These are phyloP conservation scores for Triplophysa dalaica DNA, from an alignment of 2,113 vertebrate genomes.

Conservation along the genomic window DNA sequence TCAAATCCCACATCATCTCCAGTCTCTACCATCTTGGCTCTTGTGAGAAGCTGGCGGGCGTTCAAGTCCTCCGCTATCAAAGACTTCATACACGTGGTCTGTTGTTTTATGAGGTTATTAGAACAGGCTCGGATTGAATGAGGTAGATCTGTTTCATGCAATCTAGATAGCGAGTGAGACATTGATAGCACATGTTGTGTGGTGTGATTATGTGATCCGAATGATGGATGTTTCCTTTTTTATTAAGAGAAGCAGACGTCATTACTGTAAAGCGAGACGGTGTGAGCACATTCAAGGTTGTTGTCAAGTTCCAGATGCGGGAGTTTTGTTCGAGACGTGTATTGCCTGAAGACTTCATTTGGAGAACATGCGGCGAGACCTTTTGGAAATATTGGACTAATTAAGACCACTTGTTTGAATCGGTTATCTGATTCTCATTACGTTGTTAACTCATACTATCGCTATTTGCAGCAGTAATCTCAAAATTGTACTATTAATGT, in stretches of 20 bases:
- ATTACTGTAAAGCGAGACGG: background rate
- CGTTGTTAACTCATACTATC: too few relatives aligned
- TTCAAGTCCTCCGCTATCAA: conserved; percentile 32
- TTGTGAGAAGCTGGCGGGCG: background rate
- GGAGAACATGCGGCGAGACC: too few relatives aligned
- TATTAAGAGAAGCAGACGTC: background rate
- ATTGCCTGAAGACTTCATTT: too few relatives aligned
- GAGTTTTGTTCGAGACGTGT: too few relatives aligned
- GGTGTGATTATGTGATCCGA: background rate
- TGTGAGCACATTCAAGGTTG: too few relatives aligned
- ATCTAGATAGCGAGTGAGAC: background rate
- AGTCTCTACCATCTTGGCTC: background rate
- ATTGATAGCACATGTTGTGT: background rate
- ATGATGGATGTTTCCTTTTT: background rate
- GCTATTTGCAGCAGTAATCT: too few relatives aligned
- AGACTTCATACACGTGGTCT: background rate
- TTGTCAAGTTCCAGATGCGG: too few relatives aligned
- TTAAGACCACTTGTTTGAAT: too few relatives aligned
- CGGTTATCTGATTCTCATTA: too few relatives aligned
- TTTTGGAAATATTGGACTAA: too few relatives aligned
- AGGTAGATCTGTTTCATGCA: background rate
- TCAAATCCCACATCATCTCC: background rate
- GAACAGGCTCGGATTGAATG: conserved; percentile 16
- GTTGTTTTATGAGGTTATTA: conserved; percentile 3
- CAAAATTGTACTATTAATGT: too few relatives aligned